These are phyloP conservation scores for Pteruthius melanotis DNA, from an alignment of 2,113 vertebrate genomes.

Conservation along the genomic window DNA sequence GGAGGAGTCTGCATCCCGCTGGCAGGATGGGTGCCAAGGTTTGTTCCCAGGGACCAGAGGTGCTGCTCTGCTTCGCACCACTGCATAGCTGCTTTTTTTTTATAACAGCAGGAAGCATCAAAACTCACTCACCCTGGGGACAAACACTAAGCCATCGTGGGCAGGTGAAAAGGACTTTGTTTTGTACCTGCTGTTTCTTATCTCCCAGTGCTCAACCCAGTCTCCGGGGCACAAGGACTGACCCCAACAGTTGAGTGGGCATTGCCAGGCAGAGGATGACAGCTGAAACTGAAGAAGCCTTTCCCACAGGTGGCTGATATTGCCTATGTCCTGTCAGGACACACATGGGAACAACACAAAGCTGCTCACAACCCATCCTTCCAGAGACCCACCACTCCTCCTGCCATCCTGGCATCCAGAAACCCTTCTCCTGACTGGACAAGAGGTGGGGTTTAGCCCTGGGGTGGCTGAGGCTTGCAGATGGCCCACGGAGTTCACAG, in stretches of 20 bases:
- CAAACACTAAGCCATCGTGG: not conserved
- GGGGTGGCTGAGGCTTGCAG: not conserved
- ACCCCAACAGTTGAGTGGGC: accelerated
- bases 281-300: not conserved
- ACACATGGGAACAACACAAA: not conserved
- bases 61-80: not conserved
- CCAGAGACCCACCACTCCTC: not conserved
- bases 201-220: not conserved
- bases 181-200: not conserved
- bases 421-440: not conserved
- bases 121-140: not conserved
- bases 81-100: accelerated
- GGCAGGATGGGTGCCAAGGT: accelerated
- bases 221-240: accelerated
- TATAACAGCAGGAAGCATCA: not conserved
- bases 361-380: not conserved
- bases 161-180: not conserved
- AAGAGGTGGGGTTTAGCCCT: not conserved
- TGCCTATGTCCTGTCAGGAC: not conserved
- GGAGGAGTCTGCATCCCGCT: accelerated
- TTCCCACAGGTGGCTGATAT: not conserved
- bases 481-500: not conserved
- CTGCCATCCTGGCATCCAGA: not conserved
- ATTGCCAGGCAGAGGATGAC: not conserved
- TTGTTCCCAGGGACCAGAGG: not conserved